Percentiles rank a stretch among this genome's conserved stretches.
phyloP scores from a whole-genome alignment of 2,888 invertebrate genomes.

The Tetanocera ferruginea region DNA sequence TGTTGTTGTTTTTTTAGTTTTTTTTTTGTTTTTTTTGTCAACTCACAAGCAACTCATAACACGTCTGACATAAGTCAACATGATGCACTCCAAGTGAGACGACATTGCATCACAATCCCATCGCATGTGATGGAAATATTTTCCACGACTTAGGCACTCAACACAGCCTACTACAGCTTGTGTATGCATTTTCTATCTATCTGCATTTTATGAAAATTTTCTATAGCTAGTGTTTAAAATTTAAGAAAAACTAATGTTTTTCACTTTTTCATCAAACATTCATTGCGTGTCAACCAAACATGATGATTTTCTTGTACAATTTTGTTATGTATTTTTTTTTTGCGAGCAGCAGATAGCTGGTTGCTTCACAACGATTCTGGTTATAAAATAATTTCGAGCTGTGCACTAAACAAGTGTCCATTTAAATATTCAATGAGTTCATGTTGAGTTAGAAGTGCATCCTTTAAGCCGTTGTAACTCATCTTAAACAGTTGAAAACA shows the following conservation, averaged over 20 bases:
- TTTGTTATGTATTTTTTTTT: not conserved
- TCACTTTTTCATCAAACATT: constrained; percentile 30
- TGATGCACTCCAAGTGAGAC: constrained; percentile 30
- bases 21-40: not conserved
- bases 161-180: not conserved
- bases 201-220: not conserved
- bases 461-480: not conserved
- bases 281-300: constrained; percentile 22
- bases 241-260: constrained; percentile 16
- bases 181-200: not conserved
- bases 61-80: constrained; percentile 36
- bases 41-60: constrained; percentile 10
- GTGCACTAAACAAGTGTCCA: constrained; percentile 29
- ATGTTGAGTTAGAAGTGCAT: not conserved
- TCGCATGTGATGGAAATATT: constrained; percentile 22
- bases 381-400: not conserved
- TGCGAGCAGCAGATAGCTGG: not conserved
- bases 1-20: not conserved
- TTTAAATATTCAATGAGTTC: constrained; percentile 26
- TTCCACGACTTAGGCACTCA: constrained; percentile 8
- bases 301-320: constrained; percentile 10
- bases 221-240: not conserved
- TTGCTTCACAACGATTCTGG: not conserved
- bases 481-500: not conserved
- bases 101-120: constrained; percentile 15